Percentiles rank a stretch among this genome's conserved stretches.
These are phyloP conservation scores for Aplochiton taeniatus DNA, from an alignment of 2,797 vertebrate species.

Conservation along the genomic window DNA sequence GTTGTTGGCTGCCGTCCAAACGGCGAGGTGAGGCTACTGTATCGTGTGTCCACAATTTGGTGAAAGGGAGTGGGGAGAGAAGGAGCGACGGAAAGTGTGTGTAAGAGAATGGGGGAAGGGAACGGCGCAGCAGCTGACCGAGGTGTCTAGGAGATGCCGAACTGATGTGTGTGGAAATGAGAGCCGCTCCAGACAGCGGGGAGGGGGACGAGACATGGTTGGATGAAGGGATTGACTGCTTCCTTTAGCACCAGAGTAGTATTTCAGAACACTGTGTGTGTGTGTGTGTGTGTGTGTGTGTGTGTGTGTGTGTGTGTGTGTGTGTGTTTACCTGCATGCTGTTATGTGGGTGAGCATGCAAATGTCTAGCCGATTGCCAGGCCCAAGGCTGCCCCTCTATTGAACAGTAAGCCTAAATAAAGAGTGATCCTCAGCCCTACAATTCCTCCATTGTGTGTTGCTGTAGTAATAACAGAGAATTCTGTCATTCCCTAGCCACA, in stretches of 20 bases:
- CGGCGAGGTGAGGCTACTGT: not conserved
- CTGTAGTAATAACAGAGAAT: not conserved
- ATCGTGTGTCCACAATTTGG: slow-evolving; percentile 19
- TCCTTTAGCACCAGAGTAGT: not conserved
- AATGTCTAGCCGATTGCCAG: not conserved
- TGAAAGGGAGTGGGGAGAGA: not conserved
- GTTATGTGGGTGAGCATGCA: not conserved
- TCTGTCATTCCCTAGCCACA: not conserved
- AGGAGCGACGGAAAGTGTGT: too few species aligned
- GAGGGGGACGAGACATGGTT: not conserved
- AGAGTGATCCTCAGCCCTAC: not conserved
- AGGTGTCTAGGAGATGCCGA: not conserved
- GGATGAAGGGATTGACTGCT: not conserved
- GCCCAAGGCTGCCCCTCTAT: not conserved
- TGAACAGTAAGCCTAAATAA: slow-evolving; percentile 1
- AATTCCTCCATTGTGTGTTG: slow-evolving; percentile 9
- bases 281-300: slow-evolving; percentile 1
- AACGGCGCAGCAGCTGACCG: not conserved
- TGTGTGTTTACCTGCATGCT: not conserved
- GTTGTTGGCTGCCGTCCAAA: slow-evolving; percentile 21
- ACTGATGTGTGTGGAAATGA: not conserved
- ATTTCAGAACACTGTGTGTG: not conserved
- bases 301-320: not conserved
- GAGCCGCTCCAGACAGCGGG: not conserved
- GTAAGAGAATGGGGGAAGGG: too few species aligned